Conservation (phyloP, 2,113 vertebrate species). For the Xenopus laevis region DNA sequence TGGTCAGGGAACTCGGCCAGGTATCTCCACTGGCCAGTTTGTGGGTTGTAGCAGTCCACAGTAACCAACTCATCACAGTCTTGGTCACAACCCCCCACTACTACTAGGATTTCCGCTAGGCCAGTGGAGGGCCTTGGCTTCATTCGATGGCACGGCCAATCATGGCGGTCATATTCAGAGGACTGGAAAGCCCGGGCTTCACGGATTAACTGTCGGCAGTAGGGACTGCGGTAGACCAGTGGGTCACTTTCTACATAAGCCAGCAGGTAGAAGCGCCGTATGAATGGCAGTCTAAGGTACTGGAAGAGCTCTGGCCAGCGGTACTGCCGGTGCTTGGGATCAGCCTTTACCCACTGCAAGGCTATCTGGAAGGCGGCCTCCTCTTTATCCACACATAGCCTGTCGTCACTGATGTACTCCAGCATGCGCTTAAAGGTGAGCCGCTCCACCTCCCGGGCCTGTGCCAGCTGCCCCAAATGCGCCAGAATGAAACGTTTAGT, state of each 20-base stretch:
- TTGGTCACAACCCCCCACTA: slow-evolving; percentile 92
- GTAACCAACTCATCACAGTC: slow-evolving; percentile 94
- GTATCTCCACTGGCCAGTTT: slow-evolving; percentile 94
- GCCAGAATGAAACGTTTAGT: slow-evolving; percentile 84
- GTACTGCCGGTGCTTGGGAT: slow-evolving; percentile 75
- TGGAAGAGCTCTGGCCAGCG: slow-evolving; percentile 91
- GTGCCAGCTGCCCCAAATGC: slow-evolving; percentile 84
- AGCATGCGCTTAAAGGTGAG: slow-evolving; percentile 81
- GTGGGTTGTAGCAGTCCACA: slow-evolving; percentile 93
- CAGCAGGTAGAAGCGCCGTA: slow-evolving; percentile 90
- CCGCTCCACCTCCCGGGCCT: slow-evolving; percentile 80
- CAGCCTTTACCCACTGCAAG: slow-evolving; percentile 85
- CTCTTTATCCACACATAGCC: slow-evolving; percentile 90
- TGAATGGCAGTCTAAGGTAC: slow-evolving; percentile 88
- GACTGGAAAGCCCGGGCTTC: slow-evolving; percentile 95
- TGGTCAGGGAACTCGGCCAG: slow-evolving; percentile 92
- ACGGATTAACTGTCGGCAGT: slow-evolving; percentile 83
- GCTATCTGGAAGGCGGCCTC: slow-evolving; percentile 90
- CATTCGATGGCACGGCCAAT: slow-evolving; percentile 86
- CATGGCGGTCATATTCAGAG: slow-evolving; percentile 88
- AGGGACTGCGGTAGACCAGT: slow-evolving; percentile 83
- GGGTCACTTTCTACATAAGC: slow-evolving; percentile 94
- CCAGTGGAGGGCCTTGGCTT: slow-evolving; percentile 90
- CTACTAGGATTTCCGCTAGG: slow-evolving; percentile 89
- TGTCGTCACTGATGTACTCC: slow-evolving; percentile 86